Evolutionary conservation across 2,113 vertebrate species (phyloP).

Genomic region (Climacteris rufus): DNA sequence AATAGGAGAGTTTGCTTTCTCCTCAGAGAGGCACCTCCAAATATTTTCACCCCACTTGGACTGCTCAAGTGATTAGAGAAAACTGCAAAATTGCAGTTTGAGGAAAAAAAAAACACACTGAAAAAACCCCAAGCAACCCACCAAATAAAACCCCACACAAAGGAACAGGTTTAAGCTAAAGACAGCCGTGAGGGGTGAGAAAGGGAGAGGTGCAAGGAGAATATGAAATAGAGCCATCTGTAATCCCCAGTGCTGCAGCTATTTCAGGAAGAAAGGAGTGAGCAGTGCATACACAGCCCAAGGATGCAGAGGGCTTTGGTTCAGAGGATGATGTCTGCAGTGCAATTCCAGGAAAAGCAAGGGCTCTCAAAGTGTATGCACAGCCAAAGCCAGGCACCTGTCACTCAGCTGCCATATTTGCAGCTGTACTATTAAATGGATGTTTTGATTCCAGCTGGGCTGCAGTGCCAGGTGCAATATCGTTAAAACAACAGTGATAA

Average conservation of each 20-base stretch:
- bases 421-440: not conserved
- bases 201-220: not conserved
- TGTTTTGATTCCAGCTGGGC: not conserved
- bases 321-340: not conserved
- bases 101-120: not conserved
- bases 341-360: not conserved
- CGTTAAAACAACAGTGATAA: not conserved
- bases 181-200: not conserved
- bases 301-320: not conserved
- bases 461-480: not conserved
- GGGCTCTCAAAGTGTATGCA: not conserved
- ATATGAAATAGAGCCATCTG: not conserved
- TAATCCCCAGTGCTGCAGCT: not conserved
- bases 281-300: not conserved
- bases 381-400: not conserved
- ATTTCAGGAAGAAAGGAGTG: not conserved
- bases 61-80: not conserved
- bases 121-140: rapidly evolving
- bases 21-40: not conserved
- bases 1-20: not conserved
- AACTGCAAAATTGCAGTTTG: rapidly evolving
- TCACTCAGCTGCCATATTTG: not conserved
- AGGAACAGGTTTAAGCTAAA: not conserved
- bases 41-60: not conserved
- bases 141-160: not conserved